These are phyloP conservation scores for Lerista edwardsae DNA, from an alignment of 2,797 vertebrate species.

Conservation along the genomic window DNA sequence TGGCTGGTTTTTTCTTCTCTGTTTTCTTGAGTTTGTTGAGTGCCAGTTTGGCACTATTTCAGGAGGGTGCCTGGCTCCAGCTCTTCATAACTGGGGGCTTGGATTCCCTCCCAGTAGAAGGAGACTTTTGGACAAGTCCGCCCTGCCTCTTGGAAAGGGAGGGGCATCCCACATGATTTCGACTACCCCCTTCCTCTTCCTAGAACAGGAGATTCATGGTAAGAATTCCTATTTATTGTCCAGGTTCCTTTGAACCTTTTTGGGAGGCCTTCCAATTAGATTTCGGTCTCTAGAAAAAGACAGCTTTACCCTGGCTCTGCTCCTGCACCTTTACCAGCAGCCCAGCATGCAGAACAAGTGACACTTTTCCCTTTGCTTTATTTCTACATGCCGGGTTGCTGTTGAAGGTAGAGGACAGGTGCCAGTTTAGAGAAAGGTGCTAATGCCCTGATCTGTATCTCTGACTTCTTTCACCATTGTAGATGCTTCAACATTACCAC, in stretches of 20 bases:
- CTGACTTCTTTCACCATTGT: neutral
- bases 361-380: neutral
- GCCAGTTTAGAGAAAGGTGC: neutral
- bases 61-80: no score
- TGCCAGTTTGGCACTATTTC: no score
- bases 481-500: neutral
- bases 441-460: neutral
- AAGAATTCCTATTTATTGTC: no score
- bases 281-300: neutral
- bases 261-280: neutral
- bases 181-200: no score
- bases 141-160: no score
- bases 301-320: neutral
- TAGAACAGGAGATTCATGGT: no score
- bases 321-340: neutral
- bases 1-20: no score
- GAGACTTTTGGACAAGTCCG: no score
- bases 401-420: neutral
- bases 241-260: neutral
- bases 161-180: no score
- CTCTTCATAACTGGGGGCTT: no score
- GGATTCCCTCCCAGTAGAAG: no score
- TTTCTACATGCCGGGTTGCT: neutral
- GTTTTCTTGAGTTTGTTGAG: no score
- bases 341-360: neutral